Base-by-base conservation (phyloP, 2,888 invertebrate genomes). In the Sinelater perroti region DNA sequence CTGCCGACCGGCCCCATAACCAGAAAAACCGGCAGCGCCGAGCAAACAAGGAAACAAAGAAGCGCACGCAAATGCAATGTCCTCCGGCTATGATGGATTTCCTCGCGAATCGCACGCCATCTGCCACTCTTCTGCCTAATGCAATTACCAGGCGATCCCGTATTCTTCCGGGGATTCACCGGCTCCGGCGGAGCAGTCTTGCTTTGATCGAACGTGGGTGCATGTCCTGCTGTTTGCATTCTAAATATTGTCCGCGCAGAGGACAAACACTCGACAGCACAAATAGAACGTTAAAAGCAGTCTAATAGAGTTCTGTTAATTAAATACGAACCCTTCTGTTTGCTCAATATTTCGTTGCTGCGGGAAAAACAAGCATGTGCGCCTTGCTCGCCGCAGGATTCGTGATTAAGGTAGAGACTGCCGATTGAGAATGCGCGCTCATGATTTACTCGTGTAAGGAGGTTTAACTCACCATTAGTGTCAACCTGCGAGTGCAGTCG, bases 81-180 rank as follows among this genome's bases (percentile, higher is more conserved):
- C 51, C 51, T 35, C 36, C 20, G 40, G 45, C 36, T 18, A 26
- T 36, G 35, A 50, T 50, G 36, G 45, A 54, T 49, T 49, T 38
- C 50, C 36, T 33, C 26, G 21, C 20, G 33, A 17, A 44, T 18
- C 13, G 11, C 52, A 57, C 35, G 47, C 61, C 61, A 61, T 58
- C 58, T 61, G 61, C 38, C 36, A 55, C 44, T 55, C 31, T 33
- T 24, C 51, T 24, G 33, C 44, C 36, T 58, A 58, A 47, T 58
- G 53, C 33, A 47, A 49, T 58, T 49, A 58, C 44, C 28, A 47
- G 33, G 21, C 42, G 20, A 28, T n/a, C n/a, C n/a, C n/a, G n/a
- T n/a, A n/a, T n/a, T n/a, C n/a, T n/a, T n/a, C n/a, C n/a, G n/a
- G n/a, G n/a, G n/a, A n/a, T n/a, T n/a, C n/a, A n/a, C n/a, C n/a